A percentile compares a stretch with the other conserved stretches of the same genome.
phyloP scores from a whole-genome alignment of 1,140 invertebrate genomes.

The Rhopalosiphum maidis region DNA sequence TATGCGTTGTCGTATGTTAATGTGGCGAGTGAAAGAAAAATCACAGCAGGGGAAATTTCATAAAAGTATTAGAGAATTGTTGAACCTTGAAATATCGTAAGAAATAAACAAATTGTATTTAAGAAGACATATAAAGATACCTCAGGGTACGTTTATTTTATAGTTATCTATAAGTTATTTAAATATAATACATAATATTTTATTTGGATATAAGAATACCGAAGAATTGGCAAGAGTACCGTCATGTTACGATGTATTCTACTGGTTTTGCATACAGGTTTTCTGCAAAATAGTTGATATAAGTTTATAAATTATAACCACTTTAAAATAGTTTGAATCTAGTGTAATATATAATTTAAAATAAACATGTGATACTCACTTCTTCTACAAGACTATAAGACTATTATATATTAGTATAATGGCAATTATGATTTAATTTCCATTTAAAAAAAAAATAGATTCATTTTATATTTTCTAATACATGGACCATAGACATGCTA shows the following conservation, averaged over 20 bases:
- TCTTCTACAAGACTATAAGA: not conserved
- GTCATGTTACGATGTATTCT: not conserved
- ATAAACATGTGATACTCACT: not conserved
- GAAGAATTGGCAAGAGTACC: not conserved
- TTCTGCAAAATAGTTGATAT: not conserved
- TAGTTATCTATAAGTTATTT: not conserved
- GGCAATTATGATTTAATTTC: not conserved
- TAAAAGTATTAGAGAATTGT: not conserved
- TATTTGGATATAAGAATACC: not conserved
- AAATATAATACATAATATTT: not conserved
- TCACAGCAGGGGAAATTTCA: not conserved
- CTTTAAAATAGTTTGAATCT: no score
- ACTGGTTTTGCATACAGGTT: conserved; percentile 8
- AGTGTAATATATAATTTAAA: not conserved
- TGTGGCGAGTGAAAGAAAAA: not conserved
- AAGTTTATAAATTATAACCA: not conserved
- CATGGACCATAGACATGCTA: not conserved
- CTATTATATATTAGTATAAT: no score
- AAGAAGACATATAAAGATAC: not conserved
- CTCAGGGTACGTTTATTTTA: not conserved
- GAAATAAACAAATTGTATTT: not conserved
- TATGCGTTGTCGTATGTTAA: not conserved
- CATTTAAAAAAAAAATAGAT: not conserved
- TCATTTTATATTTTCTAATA: not conserved
- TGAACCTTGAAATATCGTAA: not conserved